These are phyloP conservation scores for Conops quadrifasciatus DNA, from an alignment of 2,888 invertebrate genomes.

Conservation along the genomic window DNA sequence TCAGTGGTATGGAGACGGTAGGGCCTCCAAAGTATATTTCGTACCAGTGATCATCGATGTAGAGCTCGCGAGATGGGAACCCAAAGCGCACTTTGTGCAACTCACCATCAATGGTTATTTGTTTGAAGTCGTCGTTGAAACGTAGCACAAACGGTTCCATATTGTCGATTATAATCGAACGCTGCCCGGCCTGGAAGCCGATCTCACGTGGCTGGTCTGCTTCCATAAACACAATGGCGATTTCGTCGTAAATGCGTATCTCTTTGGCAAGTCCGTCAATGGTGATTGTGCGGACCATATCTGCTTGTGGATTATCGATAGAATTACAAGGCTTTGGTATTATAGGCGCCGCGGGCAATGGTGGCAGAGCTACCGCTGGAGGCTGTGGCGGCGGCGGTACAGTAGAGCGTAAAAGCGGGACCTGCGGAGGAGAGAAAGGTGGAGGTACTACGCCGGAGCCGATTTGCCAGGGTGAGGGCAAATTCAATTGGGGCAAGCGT, in stretches of 20 bases:
- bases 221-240: slow-evolving; percentile 83
- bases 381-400: slow-evolving; percentile 56
- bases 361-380: slow-evolving; percentile 47
- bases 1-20: slow-evolving; percentile 81
- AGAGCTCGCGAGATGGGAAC: slow-evolving; percentile 90
- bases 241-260: slow-evolving; percentile 83
- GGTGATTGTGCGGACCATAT: slow-evolving; percentile 80
- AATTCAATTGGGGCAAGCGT: slow-evolving; percentile 37
- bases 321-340: slow-evolving; percentile 61
- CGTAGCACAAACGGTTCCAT: slow-evolving; percentile 73
- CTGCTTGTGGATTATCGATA: slow-evolving; percentile 70
- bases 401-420: slow-evolving; percentile 35
- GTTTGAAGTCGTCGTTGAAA: slow-evolving; percentile 77
- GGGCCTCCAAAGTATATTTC: slow-evolving; percentile 94
- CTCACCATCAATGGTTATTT: slow-evolving; percentile 77
- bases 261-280: slow-evolving; percentile 84
- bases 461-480: slow-evolving; percentile 53
- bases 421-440: slow-evolving; percentile 28
- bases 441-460: slow-evolving; percentile 22
- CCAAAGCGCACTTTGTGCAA: slow-evolving; percentile 85
- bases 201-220: slow-evolving; percentile 88
- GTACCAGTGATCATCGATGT: slow-evolving; percentile 87
- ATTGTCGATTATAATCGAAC: slow-evolving; percentile 80
- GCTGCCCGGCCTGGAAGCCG: slow-evolving; percentile 81
- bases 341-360: slow-evolving; percentile 43